These are phyloP conservation scores for Scopus umbretta DNA, from an alignment of 2,113 vertebrate genomes.

Conservation along the genomic window DNA sequence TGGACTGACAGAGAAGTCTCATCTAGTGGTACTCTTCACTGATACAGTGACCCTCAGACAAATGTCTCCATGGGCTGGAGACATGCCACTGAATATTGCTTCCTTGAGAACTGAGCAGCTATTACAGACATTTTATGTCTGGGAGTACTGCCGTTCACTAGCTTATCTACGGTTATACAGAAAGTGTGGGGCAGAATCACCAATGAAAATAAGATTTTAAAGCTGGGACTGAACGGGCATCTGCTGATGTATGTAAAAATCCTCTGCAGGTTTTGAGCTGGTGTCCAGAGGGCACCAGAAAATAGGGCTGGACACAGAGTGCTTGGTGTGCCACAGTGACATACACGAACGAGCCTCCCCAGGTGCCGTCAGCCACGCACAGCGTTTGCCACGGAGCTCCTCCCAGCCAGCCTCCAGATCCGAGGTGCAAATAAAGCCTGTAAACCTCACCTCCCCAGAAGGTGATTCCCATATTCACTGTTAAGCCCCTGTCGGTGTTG, in stretches of 20 bases:
- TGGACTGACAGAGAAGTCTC: not conserved
- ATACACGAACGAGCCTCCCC: not conserved
- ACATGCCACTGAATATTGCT: not conserved
- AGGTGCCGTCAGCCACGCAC: rapidly evolving
- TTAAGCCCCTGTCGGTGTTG: not conserved
- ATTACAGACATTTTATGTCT: not conserved
- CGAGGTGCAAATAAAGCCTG: not conserved
- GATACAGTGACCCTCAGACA: not conserved
- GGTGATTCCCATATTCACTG: not conserved
- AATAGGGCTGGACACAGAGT: rapidly evolving
- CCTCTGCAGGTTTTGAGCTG: not conserved
- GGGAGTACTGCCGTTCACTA: not conserved
- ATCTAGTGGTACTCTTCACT: not conserved
- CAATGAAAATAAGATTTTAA: not conserved
- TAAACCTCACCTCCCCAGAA: not conserved
- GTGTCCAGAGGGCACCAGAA: not conserved
- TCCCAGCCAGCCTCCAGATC: not conserved
- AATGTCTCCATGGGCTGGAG: not conserved
- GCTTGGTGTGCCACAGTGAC: not conserved
- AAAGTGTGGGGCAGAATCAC: not conserved
- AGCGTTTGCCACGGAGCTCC: not conserved
- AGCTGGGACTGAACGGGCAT: not conserved
- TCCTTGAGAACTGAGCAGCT: not conserved
- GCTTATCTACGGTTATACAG: not conserved
- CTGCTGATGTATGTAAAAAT: not conserved